Percentiles rank a stretch among this genome's conserved stretches.
These are phyloP conservation scores for fruit fly (Drosophila melanogaster) DNA, from an alignment of 1,140 invertebrate genomes.

Conservation along the genomic window Release_6_plus_ISO1_MT NT_037436.4:16304501-16305000, in stretches of 20 bases:
- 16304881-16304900: slow-evolving; percentile 10
- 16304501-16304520: not conserved
- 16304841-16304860: slow-evolving; percentile 27
- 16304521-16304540: not conserved
- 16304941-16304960: not conserved
- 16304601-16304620: too few species aligned
- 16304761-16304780: slow-evolving; percentile 18
- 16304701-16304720: slow-evolving; percentile 7
- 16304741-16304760: slow-evolving; percentile 1
- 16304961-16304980: too few species aligned
- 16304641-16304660: too few species aligned
- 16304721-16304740: not conserved
- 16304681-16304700: not conserved
- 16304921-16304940: not conserved
- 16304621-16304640: too few species aligned
- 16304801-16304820: slow-evolving; percentile 9
- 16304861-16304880: slow-evolving; percentile 29
- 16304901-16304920: slow-evolving; percentile 2
- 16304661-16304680: too few species aligned
- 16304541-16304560: not conserved
- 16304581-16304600: not conserved
- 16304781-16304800: not conserved
- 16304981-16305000: too few species aligned
- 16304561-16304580: not conserved
- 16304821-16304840: slow-evolving; percentile 17